Evolutionary conservation across 2,113 vertebrate species (phyloP), one percentile per base, ranked within the genome.

Genomic region (Clarias macrocephalus): DNA sequence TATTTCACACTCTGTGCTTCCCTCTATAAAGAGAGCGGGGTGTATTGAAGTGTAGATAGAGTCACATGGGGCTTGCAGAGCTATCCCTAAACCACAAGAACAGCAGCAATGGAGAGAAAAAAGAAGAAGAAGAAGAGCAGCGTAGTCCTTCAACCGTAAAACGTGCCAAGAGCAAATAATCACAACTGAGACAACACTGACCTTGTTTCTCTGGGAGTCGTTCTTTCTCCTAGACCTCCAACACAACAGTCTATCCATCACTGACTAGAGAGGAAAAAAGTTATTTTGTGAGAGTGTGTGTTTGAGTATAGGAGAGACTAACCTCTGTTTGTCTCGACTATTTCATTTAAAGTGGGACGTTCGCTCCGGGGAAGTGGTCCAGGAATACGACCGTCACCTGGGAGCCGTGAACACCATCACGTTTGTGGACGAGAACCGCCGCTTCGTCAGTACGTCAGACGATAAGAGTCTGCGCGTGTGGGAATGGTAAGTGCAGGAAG

Each of bases 361-460:
- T 90, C 96, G 98, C 92, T 96, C 96, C 65, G 96, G 96, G 28
- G 98, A 99, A 90, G 97, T 99, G 86, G 98, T 99, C 33, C 98
- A 99, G 92, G 98, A 99, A 81, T 99, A 99, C 0, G 98, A 99
- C 84, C 95, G 98, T 83, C 98, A 99, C 93, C 94, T 99, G 92
- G 98, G 98, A 70, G 98, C 98, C 62, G 98, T 99, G 91, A 99
- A 99, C 95, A 99, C 98, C 88, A 99, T 99, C 95, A 99, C 98
- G n/a, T 99, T 99, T 85, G 98, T 99, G 73, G 98, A 99, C 86
- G 98, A 99, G 90, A 99, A 98, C n/a, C 96, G 98, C 3, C 97
- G 98, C 62, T 99, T 99, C 87, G 98, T 99, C 92, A 99, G 98
- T 91, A 99, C 98, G 0, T 99, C 98, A 0, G 98, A 99, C 75